Evolutionary conservation across 2,113 vertebrate genomes (phyloP).

Genomic region (Ranitomeya variabilis): DNA sequence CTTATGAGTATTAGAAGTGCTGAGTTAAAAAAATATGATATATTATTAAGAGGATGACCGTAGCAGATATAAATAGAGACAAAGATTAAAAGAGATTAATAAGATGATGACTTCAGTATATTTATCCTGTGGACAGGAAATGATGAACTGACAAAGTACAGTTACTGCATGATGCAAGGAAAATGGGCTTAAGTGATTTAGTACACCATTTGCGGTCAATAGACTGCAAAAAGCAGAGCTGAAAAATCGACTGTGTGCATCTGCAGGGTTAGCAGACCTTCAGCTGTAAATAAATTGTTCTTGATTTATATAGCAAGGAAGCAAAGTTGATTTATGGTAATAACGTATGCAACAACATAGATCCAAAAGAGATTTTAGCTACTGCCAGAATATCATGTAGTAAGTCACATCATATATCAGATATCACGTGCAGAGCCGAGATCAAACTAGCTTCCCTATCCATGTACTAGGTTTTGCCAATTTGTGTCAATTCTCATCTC

Average conservation of each 20-base stretch:
- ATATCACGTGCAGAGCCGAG: background rate
- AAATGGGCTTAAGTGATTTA: constrained; percentile 29
- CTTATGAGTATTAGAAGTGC: background rate
- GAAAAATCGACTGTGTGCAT: constrained; percentile 3
- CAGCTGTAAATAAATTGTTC: background rate
- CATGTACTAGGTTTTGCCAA: background rate
- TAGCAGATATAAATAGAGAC: constrained; percentile 3
- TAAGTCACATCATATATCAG: background rate
- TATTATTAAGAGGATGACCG: background rate
- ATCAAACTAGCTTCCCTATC: background rate
- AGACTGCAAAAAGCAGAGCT: background rate
- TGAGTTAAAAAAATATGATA: constrained; percentile 3
- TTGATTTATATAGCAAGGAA: background rate
- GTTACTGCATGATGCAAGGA: background rate
- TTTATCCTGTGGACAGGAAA: constrained; percentile 27
- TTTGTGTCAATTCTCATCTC: no score
- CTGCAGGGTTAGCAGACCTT: constrained; percentile 2
- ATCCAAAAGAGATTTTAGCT: background rate
- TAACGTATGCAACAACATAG: background rate
- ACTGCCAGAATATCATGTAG: background rate
- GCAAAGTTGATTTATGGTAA: background rate
- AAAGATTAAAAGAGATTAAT: background rate
- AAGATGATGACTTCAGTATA: constrained; percentile 31
- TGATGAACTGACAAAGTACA: constrained; percentile 15
- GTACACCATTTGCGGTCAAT: constrained; percentile 16